Base-by-base conservation (phyloP, 2,888 invertebrate species). In the Nycteola revayana region DNA sequence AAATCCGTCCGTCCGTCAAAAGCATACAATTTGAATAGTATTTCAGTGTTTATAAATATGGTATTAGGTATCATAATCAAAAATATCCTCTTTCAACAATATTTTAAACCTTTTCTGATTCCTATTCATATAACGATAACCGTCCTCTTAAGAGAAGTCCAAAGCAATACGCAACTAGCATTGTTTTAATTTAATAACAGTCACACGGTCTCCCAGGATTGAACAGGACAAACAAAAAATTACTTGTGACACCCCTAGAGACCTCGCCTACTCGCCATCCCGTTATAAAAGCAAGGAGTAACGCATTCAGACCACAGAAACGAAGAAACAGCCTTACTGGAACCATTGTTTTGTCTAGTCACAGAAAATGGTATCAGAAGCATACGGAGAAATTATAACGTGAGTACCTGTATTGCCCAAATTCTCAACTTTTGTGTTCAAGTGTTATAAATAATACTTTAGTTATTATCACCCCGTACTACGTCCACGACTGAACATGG, bases 121-220 rank as follows among this genome's bases (percentile, higher is more conserved):
- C n/a, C n/a, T n/a, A n/a, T n/a, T n/a, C n/a, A n/a, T n/a, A 3
- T 5, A 14, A 14, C 14, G 14, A 3, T 8, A 32, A 26, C 24
- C 10, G 28, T 25, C 52, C 45, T 43, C 53, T 57, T 56, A 73
- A 55, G 58, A 60, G 27, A 66, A 65, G 75, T 77, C 80, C 66
- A 66, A 65, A 75, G 69, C 75, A 81, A 83, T 82, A 68, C 67
- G 62, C 59, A 56, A 57, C 59, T 30, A 65, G 66, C 74, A 71
- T 69, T 82, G 81, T 83, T 85, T 81, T 86, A 87, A 88, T 87
- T 83, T 82, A 85, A 88, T 87, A 88, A 84, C 79, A 61, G 75
- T 68, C 73, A 61, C 67, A 35, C 28, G 29, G 61, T 66, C 78
- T 55, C 63, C 43, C 42, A 56, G 66, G 53, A 52, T 52, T 49